Evolutionary conservation across 2,888 invertebrate species (phyloP).

Genomic region (Liodrosophila aerea): DNA sequence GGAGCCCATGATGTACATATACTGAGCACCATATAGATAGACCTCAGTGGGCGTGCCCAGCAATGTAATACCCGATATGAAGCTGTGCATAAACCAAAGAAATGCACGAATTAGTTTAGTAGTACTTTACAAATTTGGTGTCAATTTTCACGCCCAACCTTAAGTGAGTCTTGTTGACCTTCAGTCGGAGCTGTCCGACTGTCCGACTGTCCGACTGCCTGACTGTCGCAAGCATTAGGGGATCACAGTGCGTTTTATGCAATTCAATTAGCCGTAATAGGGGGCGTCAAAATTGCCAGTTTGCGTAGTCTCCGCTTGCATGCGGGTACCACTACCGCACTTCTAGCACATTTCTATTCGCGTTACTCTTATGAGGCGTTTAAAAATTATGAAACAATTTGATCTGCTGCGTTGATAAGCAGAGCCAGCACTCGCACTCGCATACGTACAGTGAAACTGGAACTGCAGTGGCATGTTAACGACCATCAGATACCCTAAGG

Average conservation of each 20-base stretch:
- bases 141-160: background rate
- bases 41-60: constrained; percentile 91
- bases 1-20: constrained; percentile 86
- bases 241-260: constrained; percentile 73
- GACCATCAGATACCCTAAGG: no score
- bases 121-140: background rate
- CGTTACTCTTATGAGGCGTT: constrained; percentile 34
- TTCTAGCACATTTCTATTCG: constrained; percentile 9
- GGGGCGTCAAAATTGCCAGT: constrained; percentile 18
- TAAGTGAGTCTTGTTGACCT: constrained; percentile 46
- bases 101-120: background rate
- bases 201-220: no score
- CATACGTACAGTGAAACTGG: constrained; percentile 16
- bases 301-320: constrained; percentile 1
- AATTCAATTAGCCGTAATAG: constrained; percentile 61
- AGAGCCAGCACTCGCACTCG: constrained; percentile 2
- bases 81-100: constrained; percentile 82
- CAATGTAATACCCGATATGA: constrained; percentile 89
- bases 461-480: no score
- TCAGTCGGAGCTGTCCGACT: constrained; percentile 26
- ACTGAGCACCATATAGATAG: constrained; percentile 90
- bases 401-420: constrained; percentile 60
- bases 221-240: constrained; percentile 22
- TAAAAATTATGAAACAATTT: constrained; percentile 54
- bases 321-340: constrained; percentile 15